phyloP scores from a whole-genome alignment of 2,888 invertebrate genomes.

The Cheilosia pagana region DNA sequence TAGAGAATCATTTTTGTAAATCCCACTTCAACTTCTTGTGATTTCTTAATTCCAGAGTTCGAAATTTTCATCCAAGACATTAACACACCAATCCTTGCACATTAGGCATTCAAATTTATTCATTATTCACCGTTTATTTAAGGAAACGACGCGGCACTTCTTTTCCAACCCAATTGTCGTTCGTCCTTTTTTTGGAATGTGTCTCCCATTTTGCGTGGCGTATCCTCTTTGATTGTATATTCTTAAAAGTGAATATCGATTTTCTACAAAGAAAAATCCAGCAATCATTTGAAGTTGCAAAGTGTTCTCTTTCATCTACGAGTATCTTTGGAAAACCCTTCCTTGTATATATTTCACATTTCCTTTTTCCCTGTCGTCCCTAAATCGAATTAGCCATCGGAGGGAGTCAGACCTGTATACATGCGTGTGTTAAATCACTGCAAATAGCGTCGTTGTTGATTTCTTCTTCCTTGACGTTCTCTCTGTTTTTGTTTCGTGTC shows the following conservation, averaged over 20 bases:
- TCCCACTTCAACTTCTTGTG: constrained; percentile 9
- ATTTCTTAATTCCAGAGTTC: constrained; percentile 35
- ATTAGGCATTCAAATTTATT: constrained; percentile 64
- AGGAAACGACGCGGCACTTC: constrained; percentile 9
- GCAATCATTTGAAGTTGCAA: constrained; percentile 49
- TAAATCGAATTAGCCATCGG: constrained; percentile 19
- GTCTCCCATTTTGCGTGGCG: constrained; percentile 34
- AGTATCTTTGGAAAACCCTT: constrained; percentile 23
- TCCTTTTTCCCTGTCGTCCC: background rate
- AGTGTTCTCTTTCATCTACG: constrained; percentile 34
- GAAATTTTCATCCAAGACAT: constrained; percentile 36
- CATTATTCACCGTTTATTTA: constrained; percentile 45
- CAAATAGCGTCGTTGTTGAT: constrained; percentile 32
- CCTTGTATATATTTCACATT: constrained; percentile 9
- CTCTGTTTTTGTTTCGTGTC: background rate
- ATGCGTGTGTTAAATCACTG: constrained; percentile 17
- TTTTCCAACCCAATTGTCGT: background rate
- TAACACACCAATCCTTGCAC: constrained; percentile 18
- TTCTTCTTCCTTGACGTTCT: background rate
- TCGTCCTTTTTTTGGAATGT: constrained; percentile 13
- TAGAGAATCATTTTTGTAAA: background rate
- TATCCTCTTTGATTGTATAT: constrained; percentile 36
- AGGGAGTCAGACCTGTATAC: background rate
- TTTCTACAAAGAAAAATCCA: constrained; percentile 57
- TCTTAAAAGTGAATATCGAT: constrained; percentile 53